phyloP scores from a whole-genome alignment of 2,888 invertebrate genomes.

The Agrypnus murinus region DNA sequence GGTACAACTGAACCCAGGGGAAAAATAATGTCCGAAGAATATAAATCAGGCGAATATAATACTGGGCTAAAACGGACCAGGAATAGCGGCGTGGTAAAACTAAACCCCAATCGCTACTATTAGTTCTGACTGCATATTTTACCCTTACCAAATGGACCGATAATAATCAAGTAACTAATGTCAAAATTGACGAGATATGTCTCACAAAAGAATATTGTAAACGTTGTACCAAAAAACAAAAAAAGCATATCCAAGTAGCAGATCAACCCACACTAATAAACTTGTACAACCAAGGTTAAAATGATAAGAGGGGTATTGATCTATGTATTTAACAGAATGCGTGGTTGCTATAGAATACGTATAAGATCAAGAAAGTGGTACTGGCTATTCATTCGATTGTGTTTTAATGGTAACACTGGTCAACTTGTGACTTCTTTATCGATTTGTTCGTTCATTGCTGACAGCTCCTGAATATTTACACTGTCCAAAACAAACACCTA shows the following conservation, averaged over 20 bases:
- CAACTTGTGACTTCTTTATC: conserved; percentile 14
- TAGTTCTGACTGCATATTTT: conserved; percentile 27
- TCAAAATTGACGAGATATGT: conserved; percentile 22
- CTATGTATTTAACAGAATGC: conserved; percentile 52
- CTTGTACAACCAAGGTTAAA: conserved; percentile 54
- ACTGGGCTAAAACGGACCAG: too few species aligned
- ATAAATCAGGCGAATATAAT: too few species aligned
- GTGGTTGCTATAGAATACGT: conserved; percentile 5
- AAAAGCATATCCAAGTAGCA: conserved; percentile 20
- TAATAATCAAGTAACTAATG: conserved; percentile 51
- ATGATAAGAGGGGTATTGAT: conserved; percentile 54
- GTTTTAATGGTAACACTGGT: conserved; percentile 5
- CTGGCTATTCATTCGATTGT: too few species aligned
- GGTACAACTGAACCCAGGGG: too few species aligned
- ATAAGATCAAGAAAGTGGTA: conserved; percentile 23
- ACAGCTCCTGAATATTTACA: too few species aligned
- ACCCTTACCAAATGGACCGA: conserved; percentile 45
- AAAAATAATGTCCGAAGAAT: too few species aligned
- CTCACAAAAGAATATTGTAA: conserved; percentile 46
- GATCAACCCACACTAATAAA: conserved; percentile 49
- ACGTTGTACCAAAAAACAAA: conserved; percentile 50
- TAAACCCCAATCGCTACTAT: too few species aligned
- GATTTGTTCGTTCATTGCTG: too few species aligned
- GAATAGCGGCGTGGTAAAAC: too few species aligned
- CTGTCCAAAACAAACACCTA: too few species aligned